Base-by-base conservation (phyloP, 2,888 invertebrate genomes). In the Coremacera marginata region DNA sequence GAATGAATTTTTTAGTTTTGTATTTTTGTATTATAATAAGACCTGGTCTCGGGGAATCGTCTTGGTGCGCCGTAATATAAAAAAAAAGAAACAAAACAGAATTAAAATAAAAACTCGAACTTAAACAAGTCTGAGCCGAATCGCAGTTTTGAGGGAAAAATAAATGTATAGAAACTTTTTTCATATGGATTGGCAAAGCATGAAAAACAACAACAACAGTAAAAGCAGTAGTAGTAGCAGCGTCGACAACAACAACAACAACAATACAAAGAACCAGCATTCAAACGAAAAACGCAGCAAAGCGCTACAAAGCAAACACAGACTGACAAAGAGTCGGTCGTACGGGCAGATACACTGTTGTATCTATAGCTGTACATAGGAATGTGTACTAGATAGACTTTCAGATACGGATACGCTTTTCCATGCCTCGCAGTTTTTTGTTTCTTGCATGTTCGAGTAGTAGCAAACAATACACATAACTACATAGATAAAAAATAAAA, bases 211-310 rank as follows among this genome's bases (percentile, higher is more conserved):
- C 67, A 55, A 27, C 37, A 57, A 60, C 71, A 71, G 25, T 27
- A 49, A 16, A 22, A 51, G 51, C 55, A n/a, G 27, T 19, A 52
- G 25, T 16, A 25, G 22, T 11, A 70, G 19, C 25, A 68, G 9
- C 31, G 44, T 25, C 71, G 25, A 37, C 34, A 44, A 27, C 62
- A 73, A 63, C 72, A 74, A 63, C 37, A 52, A 74, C 14, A 65
- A 51, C 11, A 57, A 25, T 22, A 65, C 31, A 37, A 65, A 60
- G 51, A 65, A 63, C 74, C 34, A 51, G 52, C 52, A 34, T 55
- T 37, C 71, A 34, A 74, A 74, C 51, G 63, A 74, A 52, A 65
- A 74, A 74, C 74, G 74, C 74, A 74, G 34, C 74, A 52, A 74
- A 44, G 52, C 65, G 34, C 31, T 63, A 51, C 73, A 44, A 57